These are phyloP conservation scores for Griposia aprilina DNA, from an alignment of 2,888 invertebrate species.

Conservation along the genomic window DNA sequence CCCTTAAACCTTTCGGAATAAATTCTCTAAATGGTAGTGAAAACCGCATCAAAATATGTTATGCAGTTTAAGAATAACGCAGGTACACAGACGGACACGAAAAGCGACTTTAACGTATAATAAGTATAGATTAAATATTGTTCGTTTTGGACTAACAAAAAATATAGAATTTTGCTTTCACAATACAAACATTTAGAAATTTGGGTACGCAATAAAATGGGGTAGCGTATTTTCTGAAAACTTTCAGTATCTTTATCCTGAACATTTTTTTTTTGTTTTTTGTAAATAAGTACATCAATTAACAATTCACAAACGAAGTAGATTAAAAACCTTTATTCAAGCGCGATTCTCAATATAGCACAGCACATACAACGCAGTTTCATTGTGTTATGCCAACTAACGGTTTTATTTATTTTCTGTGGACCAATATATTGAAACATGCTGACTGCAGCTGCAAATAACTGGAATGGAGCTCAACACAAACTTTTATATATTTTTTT, in stretches of 20 bases:
- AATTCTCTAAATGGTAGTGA: neutral
- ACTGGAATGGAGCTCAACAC: conserved; percentile 33
- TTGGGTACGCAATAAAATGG: neutral
- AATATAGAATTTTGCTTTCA: neutral
- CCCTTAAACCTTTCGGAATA: neutral
- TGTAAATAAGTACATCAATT: neutral
- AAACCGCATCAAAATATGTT: neutral
- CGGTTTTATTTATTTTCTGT: conserved; percentile 54
- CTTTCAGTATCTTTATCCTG: neutral
- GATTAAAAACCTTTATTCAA: conserved; percentile 42
- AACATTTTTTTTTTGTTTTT: neutral
- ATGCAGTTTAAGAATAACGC: neutral
- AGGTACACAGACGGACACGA: neutral
- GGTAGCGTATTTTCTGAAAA: neutral
- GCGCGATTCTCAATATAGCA: neutral
- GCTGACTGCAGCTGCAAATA: conserved; percentile 59
- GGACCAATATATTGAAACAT: conserved; percentile 58
- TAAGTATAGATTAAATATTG: neutral
- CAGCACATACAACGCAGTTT: conserved; percentile 26
- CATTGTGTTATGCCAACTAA: conserved; percentile 51
- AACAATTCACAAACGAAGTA: conserved; percentile 9
- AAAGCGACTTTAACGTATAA: neutral
- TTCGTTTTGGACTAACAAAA: neutral
- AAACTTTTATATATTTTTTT: conserved; percentile 15
- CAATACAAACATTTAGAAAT: neutral